Conservation (phyloP, 2,888 invertebrate species). For the Pecten maximus region DNA sequence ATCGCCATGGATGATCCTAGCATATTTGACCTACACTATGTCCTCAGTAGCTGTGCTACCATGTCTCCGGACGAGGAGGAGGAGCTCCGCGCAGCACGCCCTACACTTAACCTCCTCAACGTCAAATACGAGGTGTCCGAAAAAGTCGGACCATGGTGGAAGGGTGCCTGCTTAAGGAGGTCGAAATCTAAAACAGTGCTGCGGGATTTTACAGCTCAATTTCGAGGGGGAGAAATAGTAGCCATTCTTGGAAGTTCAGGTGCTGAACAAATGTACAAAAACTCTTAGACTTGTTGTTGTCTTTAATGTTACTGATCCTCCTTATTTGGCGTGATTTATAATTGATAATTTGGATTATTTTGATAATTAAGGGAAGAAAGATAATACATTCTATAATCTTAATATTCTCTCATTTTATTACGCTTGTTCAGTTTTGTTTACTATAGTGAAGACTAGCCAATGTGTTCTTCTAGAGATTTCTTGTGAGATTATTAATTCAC, state of each 20-base stretch:
- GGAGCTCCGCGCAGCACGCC: conserved; percentile 56
- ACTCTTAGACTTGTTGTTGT: too few species aligned
- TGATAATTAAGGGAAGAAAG: too few species aligned
- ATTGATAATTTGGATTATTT: too few species aligned
- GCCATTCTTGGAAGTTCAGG: conserved; percentile 76
- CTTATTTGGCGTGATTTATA: too few species aligned
- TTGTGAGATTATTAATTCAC: too few species aligned
- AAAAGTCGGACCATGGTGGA: conserved; percentile 74
- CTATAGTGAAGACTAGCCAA: too few species aligned
- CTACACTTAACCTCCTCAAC: conserved; percentile 63
- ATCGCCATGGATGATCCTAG: conserved; percentile 41
- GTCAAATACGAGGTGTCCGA: conserved; percentile 69
- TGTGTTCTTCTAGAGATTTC: too few species aligned
- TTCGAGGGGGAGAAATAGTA: conserved; percentile 69
- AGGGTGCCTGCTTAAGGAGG: conserved; percentile 69
- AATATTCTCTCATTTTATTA: too few species aligned
- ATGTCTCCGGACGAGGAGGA: conserved; percentile 65
- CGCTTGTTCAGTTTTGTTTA: too few species aligned
- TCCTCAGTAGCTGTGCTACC: conserved; percentile 61
- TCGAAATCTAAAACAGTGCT: conserved; percentile 71
- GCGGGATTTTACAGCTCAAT: conserved; percentile 67
- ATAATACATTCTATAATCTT: too few species aligned
- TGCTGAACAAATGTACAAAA: conserved; percentile 44
- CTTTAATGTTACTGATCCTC: too few species aligned
- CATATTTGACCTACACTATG: conserved; percentile 58